Percentiles rank a stretch among this genome's conserved stretches.
Conservation (phyloP, 2,797 vertebrate species). For the Micrastur ruficollis region DNA sequence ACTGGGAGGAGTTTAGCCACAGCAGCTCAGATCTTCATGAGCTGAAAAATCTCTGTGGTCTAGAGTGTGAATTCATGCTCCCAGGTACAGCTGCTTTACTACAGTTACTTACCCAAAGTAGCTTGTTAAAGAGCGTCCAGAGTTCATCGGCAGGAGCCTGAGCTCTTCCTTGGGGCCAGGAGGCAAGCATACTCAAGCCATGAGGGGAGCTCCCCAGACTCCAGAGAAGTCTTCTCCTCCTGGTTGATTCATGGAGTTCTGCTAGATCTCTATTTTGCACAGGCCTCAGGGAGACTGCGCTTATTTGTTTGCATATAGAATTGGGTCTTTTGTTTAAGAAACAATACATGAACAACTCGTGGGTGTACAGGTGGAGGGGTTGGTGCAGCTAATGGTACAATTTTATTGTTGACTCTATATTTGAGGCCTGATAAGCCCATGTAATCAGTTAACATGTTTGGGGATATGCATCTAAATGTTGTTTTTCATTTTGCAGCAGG, state of each 20-base stretch:
- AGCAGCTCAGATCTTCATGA: neutral
- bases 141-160: neutral
- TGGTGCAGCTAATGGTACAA: neutral
- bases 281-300: neutral
- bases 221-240: neutral
- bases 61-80: neutral
- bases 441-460: neutral
- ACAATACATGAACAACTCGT: neutral
- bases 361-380: neutral
- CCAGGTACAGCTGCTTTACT: neutral
- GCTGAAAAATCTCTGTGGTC: neutral
- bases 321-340: neutral
- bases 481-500: neutral
- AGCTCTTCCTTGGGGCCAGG: neutral
- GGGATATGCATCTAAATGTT: neutral
- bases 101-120: neutral
- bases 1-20: neutral
- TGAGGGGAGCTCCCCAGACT: accelerated
- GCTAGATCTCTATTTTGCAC: neutral
- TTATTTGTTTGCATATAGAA: neutral
- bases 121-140: neutral
- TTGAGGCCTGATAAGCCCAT: neutral
- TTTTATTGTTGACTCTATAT: neutral
- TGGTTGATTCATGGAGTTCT: neutral
- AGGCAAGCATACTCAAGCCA: neutral